Percentiles rank a stretch among this genome's conserved stretches.
phyloP scores from a whole-genome alignment of 2,113 vertebrate genomes.

The Pygoscelis antarcticus region DNA sequence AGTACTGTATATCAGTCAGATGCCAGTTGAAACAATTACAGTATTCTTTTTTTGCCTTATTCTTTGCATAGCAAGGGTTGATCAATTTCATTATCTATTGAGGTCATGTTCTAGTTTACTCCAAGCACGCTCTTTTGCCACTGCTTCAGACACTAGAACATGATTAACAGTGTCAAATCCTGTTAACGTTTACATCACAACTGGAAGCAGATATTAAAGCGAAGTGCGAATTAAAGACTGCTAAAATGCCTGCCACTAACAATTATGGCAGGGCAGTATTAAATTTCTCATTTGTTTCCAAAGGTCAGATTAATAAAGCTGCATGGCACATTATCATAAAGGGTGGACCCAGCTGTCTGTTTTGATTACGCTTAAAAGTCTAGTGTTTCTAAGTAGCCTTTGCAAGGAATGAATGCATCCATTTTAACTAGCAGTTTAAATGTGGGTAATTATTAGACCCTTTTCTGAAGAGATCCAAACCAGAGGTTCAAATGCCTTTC shows the following conservation, averaged over 20 bases:
- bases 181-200: slow-evolving; percentile 65
- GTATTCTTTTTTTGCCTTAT: not conserved
- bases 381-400: slow-evolving; percentile 48
- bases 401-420: slow-evolving; percentile 19
- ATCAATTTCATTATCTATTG: slow-evolving; percentile 34
- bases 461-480: not conserved
- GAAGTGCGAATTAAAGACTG: slow-evolving; percentile 76
- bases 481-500: not conserved
- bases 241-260: slow-evolving; percentile 79
- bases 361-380: slow-evolving; percentile 73
- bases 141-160: not conserved
- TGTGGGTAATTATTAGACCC: not conserved
- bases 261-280: slow-evolving; percentile 75
- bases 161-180: slow-evolving; percentile 48
- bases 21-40: not conserved
- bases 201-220: slow-evolving; percentile 70
- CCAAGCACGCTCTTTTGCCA: not conserved
- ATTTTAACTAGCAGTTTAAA: slow-evolving; percentile 37
- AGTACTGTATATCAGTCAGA: not conserved
- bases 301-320: slow-evolving; percentile 86
- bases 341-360: slow-evolving; percentile 78
- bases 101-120: slow-evolving; percentile 30
- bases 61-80: not conserved
- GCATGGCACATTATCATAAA: slow-evolving; percentile 82
- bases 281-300: slow-evolving; percentile 78